Evolutionary conservation across 2,113 vertebrate species (phyloP).

Genomic region (Piaya cayana): DNA sequence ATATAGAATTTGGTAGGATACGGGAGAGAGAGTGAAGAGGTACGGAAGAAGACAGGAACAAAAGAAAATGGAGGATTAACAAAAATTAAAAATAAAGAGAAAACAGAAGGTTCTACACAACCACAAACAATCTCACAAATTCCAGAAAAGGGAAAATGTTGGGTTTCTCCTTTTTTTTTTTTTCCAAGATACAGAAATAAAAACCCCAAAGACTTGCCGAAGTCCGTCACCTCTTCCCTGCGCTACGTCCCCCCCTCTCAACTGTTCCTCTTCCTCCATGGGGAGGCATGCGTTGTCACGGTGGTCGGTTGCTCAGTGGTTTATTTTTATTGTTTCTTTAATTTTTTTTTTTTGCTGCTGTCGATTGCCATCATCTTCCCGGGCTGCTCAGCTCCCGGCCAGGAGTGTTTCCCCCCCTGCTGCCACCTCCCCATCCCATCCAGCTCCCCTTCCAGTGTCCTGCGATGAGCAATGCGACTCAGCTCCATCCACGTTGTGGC

Average conservation of each 20-base stretch:
- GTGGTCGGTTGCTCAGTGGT: neutral
- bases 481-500: neutral
- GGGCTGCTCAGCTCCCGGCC: neutral
- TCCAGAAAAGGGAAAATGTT: constrained; percentile 66
- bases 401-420: neutral
- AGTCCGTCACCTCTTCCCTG: neutral
- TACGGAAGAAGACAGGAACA: neutral
- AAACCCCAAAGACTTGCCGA: neutral
- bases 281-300: constrained; percentile 47
- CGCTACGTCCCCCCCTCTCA: neutral
- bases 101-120: constrained; percentile 70
- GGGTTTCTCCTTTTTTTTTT: neutral
- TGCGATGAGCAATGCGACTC: neutral
- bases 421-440: neutral
- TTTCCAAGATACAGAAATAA: constrained; percentile 42
- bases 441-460: neutral
- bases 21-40: constrained; percentile 16
- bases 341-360: neutral
- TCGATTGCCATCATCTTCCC: neutral
- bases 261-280: constrained; percentile 59
- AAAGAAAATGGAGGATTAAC: neutral
- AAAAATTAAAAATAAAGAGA: neutral
- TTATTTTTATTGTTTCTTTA: neutral
- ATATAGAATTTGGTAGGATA: constrained; percentile 61
- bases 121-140: constrained; percentile 85